These are phyloP conservation scores for Schrankia costaestrigalis DNA, from an alignment of 2,888 invertebrate genomes.

Conservation along the genomic window DNA sequence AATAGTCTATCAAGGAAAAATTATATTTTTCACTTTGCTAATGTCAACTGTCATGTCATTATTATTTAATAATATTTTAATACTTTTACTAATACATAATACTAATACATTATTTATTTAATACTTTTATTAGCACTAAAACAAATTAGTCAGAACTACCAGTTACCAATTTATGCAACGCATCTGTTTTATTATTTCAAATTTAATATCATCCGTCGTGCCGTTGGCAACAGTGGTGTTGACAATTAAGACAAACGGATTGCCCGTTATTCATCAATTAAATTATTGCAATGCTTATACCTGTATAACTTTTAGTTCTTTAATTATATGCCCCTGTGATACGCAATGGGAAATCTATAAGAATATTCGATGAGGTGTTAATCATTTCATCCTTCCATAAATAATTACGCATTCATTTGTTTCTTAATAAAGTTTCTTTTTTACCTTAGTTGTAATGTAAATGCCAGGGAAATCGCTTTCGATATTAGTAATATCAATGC, in stretches of 20 bases:
- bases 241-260: no score
- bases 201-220: no score
- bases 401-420: constrained; percentile 29
- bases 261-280: no score
- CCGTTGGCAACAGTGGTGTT: no score
- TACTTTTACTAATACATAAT: no score
- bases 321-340: constrained; percentile 15
- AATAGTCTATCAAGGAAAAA: neutral
- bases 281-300: constrained; percentile 18
- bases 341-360: constrained; percentile 39
- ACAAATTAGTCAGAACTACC: constrained; percentile 1
- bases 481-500: constrained; percentile 27
- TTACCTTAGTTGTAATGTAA: constrained; percentile 14
- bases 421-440: constrained; percentile 16
- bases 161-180: constrained; percentile 2
- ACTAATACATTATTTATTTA: no score
- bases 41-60: no score
- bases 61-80: no score
- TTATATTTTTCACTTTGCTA: neutral
- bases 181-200: constrained; percentile 8
- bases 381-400: constrained; percentile 41
- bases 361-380: constrained; percentile 33
- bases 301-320: constrained; percentile 19
- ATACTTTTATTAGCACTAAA: neutral
- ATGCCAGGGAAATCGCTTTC: constrained; percentile 35